Evolutionary conservation across 2,797 vertebrate genomes (phyloP).

Genomic region (Hephaestus fuliginosus): DNA sequence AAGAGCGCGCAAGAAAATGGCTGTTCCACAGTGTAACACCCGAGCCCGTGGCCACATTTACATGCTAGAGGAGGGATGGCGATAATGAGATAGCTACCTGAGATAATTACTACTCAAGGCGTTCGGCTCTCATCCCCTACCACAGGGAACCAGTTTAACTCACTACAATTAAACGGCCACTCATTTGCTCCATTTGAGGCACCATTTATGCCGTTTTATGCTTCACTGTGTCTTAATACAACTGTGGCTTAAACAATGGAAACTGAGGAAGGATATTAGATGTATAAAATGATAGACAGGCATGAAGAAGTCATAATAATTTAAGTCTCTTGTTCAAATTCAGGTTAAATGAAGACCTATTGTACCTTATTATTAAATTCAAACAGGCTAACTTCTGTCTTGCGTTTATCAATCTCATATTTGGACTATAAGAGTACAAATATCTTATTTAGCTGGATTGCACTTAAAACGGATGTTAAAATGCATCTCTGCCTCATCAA

Average conservation of each 20-base stretch:
- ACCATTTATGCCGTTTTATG: constrained; percentile 66
- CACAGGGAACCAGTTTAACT: constrained; percentile 72
- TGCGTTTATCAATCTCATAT: constrained; percentile 10
- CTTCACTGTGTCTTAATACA: constrained; percentile 56
- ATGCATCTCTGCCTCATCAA: not conserved
- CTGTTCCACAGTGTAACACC: constrained; percentile 33
- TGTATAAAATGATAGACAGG: not conserved
- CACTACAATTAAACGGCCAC: constrained; percentile 76
- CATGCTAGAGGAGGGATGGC: constrained; percentile 67
- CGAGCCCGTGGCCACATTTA: constrained; percentile 58
- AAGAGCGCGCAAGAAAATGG: constrained; percentile 47
- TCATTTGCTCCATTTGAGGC: constrained; percentile 73
- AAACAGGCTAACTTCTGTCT: not conserved
- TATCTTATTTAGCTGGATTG: constrained; percentile 14
- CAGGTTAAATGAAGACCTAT: not conserved
- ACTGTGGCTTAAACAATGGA: not conserved
- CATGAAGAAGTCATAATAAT: not conserved
- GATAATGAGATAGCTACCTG: constrained; percentile 83
- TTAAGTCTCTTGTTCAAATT: not conserved
- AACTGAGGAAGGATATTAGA: not conserved
- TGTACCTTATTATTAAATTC: not conserved
- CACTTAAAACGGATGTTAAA: constrained; percentile 11
- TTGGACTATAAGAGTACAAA: not conserved
- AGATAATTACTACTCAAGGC: constrained; percentile 83
- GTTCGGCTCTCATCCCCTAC: constrained; percentile 65